Base-by-base conservation (phyloP, 2,888 invertebrate species). In the Helleia helle region DNA sequence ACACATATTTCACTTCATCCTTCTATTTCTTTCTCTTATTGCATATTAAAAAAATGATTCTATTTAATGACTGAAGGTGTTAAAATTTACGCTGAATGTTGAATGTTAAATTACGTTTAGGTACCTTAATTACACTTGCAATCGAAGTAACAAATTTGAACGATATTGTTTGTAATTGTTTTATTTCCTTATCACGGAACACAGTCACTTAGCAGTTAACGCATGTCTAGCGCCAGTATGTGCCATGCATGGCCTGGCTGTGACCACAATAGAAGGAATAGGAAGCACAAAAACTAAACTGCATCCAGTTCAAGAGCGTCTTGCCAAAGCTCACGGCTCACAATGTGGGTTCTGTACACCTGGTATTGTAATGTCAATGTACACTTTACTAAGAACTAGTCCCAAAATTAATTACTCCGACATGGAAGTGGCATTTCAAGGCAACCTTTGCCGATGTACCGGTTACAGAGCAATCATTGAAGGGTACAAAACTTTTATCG, bases 351-450 rank as follows among this genome's bases (percentile, higher is more conserved):
- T 93, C 66, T 95, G 94, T 55, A 94, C 95, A 0, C 94, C 95
- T 1, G 95, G 95, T 8, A 93, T 96, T 49, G 93, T 95, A 0
- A 96, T 96, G 95, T 94, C 95, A 1, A 94, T 95, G 93, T 95
- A 95, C 60, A 86, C 92, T 0, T 76, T 95, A 28, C 75, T 95
- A 1, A 76, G 95, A 57, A 89, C 86, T 47, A 62, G 59, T 41
- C 62, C 55, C 40, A 64, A 64, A 44, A 71, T 84, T 17, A 73
- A 63, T 51, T 84, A 71, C 46, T 89, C 88, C 43, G 89, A 93
- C 49, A 72, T 94, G 58, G 93, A 93, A 71, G 86, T 88, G 3
- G 89, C 92, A 2, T 91, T 93, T 53, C 92, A 93, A 86, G 92
- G 93, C 62, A 87, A 86, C 52, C 72, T 95, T 8, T 95, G 95